These are phyloP conservation scores for Mesorhabditis spiculigera DNA, from an alignment of 2,888 invertebrate species.

Conservation along the genomic window DNA sequence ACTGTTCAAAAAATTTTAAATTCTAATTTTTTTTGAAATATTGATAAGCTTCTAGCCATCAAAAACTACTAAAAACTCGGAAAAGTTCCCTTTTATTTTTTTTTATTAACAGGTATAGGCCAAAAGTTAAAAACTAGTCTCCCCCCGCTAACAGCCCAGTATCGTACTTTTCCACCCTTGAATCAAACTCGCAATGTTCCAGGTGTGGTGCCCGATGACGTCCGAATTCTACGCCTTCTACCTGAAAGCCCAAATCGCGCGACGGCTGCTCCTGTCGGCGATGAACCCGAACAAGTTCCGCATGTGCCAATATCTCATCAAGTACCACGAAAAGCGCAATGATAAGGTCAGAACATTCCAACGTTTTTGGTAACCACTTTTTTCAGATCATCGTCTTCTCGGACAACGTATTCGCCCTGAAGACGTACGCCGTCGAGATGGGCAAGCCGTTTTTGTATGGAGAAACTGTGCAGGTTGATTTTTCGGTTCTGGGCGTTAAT, in stretches of 20 bases:
- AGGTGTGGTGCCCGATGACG: constrained; percentile 93
- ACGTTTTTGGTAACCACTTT: background rate
- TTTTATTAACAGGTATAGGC: too few relatives aligned
- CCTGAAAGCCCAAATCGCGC: constrained; percentile 78
- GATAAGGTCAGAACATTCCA: constrained; percentile 69
- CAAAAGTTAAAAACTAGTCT: too few relatives aligned
- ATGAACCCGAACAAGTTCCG: constrained; percentile 99
- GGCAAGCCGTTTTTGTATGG: constrained; percentile 98
- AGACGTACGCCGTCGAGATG: constrained; percentile 94
- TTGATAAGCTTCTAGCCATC: too few relatives aligned
- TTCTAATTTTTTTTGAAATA: too few relatives aligned
- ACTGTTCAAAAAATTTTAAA: too few relatives aligned
- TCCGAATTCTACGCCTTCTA: constrained; percentile 98
- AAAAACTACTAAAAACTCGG: too few relatives aligned
- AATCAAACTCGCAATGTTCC: too few relatives aligned
- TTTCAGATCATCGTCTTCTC: constrained; percentile 88
- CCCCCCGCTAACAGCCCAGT: too few relatives aligned
- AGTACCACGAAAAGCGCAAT: constrained; percentile 85
- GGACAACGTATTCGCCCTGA: constrained; percentile 95
- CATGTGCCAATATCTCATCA: constrained; percentile 89
- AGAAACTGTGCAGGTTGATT: constrained; percentile 75
- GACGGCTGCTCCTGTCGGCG: constrained; percentile 86
- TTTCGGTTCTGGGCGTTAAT: background rate
- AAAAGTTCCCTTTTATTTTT: too few relatives aligned
- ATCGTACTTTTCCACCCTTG: too few relatives aligned